Conservation (phyloP, 23 tunicate genomes). For the Ciona savignyi region DNA sequence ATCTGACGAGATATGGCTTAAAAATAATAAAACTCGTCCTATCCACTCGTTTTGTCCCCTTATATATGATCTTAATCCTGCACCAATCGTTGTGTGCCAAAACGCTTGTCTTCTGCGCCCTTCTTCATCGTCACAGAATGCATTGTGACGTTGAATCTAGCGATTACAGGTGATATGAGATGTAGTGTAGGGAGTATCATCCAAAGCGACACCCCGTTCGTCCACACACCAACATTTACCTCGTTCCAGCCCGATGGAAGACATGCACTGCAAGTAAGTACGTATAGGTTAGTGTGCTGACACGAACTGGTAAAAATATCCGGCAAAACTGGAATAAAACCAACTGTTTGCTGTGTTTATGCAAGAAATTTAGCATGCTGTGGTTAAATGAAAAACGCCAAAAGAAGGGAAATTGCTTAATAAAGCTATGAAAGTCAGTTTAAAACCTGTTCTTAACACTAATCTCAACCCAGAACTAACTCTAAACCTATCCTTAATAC, state of each 20-base stretch:
- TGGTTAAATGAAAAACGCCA: no score
- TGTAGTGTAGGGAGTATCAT: not conserved
- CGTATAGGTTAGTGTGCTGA: not conserved
- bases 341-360: no score
- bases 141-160: not conserved
- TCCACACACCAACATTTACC: constrained; percentile 11
- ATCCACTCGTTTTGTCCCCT: not conserved
- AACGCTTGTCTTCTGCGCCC: not conserved
- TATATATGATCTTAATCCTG: not conserved
- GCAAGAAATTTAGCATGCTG: no score
- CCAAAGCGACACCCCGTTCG: not conserved
- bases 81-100: not conserved
- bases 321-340: no score
- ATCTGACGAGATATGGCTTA: no score
- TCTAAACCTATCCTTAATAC: no score
- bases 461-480: no score
- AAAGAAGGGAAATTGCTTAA: no score
- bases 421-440: no score
- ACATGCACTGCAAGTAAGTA: not conserved
- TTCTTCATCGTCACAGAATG: not conserved
- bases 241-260: not conserved
- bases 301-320: no score
- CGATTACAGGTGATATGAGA: not conserved
- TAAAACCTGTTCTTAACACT: no score
- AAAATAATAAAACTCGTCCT: no score